Conservation (phyloP, 2,888 invertebrate genomes). For the Sinodicranocentrus sp. region DNA sequence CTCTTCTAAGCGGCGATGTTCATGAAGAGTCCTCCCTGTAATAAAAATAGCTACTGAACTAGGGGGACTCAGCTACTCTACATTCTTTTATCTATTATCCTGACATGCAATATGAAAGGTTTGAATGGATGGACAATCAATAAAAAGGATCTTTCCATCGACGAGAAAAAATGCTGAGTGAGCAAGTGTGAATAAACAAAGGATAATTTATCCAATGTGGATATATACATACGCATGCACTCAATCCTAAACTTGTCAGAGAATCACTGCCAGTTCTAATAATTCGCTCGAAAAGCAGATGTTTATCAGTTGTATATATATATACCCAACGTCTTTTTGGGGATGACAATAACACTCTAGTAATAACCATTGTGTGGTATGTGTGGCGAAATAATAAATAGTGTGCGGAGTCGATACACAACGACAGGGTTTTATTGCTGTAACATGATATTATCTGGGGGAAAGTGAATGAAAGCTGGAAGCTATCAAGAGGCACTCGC, state of each 20-base stretch:
- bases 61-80: no score
- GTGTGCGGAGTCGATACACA: background rate
- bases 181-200: background rate
- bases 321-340: no score
- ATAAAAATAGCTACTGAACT: no score
- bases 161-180: background rate
- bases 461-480: slow-evolving; percentile 51
- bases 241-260: no score
- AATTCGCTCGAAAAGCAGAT: slow-evolving; percentile 2
- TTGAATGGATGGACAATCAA: no score
- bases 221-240: no score
- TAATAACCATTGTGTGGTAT: background rate
- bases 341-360: background rate
- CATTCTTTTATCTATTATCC: background rate
- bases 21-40: no score
- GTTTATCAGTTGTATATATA: background rate
- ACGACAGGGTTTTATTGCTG: slow-evolving; percentile 23
- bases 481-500: slow-evolving; percentile 70
- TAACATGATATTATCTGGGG: slow-evolving; percentile 18
- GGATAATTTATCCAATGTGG: no score
- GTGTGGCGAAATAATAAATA: slow-evolving; percentile 5
- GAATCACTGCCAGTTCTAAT: background rate
- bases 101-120: no score
- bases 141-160: no score
- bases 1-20: no score